Evolutionary conservation across 92 coral and sea anemone species (phyloP), one percentile per base, ranked within the genome.

Genomic region (Phymanthus crucifer): DNA sequence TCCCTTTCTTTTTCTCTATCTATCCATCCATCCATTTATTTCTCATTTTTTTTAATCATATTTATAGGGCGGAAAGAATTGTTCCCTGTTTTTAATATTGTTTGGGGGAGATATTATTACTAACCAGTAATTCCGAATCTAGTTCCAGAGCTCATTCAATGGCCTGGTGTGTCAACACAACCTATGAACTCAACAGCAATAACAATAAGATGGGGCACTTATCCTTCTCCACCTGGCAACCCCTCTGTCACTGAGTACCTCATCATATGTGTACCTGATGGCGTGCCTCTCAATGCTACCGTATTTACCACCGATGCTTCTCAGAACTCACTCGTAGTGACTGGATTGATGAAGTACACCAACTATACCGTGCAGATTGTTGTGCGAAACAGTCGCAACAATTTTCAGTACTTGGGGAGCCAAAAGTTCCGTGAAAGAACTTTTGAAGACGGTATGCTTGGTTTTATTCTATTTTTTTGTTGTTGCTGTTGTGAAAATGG

Each of bases 351-450:
- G 32, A 61, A 61, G 32, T 61, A 61, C 68, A 61, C 68, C 33
- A 61, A 61, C 68, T 61, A 61, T 61, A 61, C 68, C 32, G n/a
- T 26, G 12, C 68, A 61, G 68, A 26, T 61, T 26, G 68, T 61
- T 61, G 32, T 61, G 9, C 68, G 12, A 61, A 61, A 26, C 32
- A 27, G 68, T 24, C 27, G 10, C 5, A 23, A 23, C 61, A 23
- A 61, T 12, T 61, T 61, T 61, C 68, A 61, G 27, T 61, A 61
- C 68, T 21, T 24, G 14, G 68, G 68, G 7, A 61, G 68, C 27
- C 68, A 61, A 61, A 61, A 61, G 12, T 9, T 27, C 1, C 13
- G 13, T 26, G 34, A 24, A 27, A 61, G 14, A 23, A 61, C 68
- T 61, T 24, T 34, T 21, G 68, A 61, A 61, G 68, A 61, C 34